Evolutionary conservation across 2,113 vertebrate species (phyloP), one percentile per base, ranked within the genome.

Genomic region (Xiphorhynchus elegans): DNA sequence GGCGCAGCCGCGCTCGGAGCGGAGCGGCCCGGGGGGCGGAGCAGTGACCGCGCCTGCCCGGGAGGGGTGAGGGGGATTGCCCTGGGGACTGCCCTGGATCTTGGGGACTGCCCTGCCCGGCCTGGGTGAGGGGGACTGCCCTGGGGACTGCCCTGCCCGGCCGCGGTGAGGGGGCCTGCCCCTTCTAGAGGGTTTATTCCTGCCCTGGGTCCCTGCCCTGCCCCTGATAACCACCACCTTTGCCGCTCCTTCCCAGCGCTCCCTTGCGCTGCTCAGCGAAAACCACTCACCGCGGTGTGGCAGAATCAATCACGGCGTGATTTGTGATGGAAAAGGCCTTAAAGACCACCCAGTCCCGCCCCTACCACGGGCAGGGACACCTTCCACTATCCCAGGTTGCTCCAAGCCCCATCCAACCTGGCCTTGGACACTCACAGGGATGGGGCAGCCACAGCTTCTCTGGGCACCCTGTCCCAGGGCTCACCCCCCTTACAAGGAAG

Each of bases 291-390:
- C 59, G 17, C 10, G 7, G 16, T 16, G 35, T 39, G 10, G 18
- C 37, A 28, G 11, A 19, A 40, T 19, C 49, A 25, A 46, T 18
- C 46, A 19, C 44, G 21, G n/a, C 10, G 23, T 18, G 58, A 28
- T 35, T 58, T 35, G 56, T 3, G 21, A 11, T 16, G 17, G 5
- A 5, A 17, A 3, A 9, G 5, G 4, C 47, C 3, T 11, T 3
- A 11, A 6, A 17, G 0, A 13, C 4, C 17, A 3, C 0, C 24
- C 24, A 47, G 35, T 2, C 7, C 12, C n/a, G 7, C 6, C 3
- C 23, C 23, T 6, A 10, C 28, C 24, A 0, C 3, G 56, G 14
- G 5, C 28, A 69, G 14, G 1, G 11, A 2, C 28, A 33, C 8
- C 29, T 20, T 20, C 29, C 42, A 6, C 42, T 9, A 40, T 11